Evolutionary conservation across 2,797 vertebrate species (phyloP), one percentile per base, ranked within the genome.

Genomic region (Jordanella pulchra): DNA sequence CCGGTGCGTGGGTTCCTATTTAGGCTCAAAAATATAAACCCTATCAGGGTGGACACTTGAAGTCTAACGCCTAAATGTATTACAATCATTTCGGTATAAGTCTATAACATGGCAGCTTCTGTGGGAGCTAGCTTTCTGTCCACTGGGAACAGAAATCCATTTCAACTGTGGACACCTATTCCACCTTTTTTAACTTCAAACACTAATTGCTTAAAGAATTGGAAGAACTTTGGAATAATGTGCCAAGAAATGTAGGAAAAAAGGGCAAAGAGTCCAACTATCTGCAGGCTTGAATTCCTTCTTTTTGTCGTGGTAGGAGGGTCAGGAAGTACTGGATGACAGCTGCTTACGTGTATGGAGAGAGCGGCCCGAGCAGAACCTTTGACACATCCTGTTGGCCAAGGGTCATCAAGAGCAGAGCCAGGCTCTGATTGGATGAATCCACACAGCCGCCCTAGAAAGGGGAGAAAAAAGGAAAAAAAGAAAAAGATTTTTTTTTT

Each of bases 301-400:
- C 5, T 48, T 15, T 28, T 56, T 56, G 2, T 63, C 60, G 25
- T 11, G 6, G 23, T 63, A 44, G n/a, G 39, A 63, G 60, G 5
- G 0, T 61, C 11, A n/a, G 21, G 13, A 32, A 15, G 71, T 45
- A 44, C 13, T 53, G 80, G 63, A 64, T 71, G 82, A 58, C 54
- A 13, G 54, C 7, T 12, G 60, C 94, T 94, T 88, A 95, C 94
- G 97, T 98, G 92, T 99, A 98, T 0, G 97, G 96, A 18, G 98
- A 99, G 63, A 99, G 94, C 3, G 97, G 96, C 92, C 98, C 98
- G 3, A 98, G 91, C 45, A 98, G 93, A 78, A 96, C 91, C 96
- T 99, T 99, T 65, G 98, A 99, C 91, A 99, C 97, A 66, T 99
- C 97, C 86, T 96, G 96, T 73, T 98, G 97, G 86, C 98, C 97